Evolutionary conservation across 2,888 invertebrate genomes (phyloP).

Genomic region (Cosmopolites sordidus): DNA sequence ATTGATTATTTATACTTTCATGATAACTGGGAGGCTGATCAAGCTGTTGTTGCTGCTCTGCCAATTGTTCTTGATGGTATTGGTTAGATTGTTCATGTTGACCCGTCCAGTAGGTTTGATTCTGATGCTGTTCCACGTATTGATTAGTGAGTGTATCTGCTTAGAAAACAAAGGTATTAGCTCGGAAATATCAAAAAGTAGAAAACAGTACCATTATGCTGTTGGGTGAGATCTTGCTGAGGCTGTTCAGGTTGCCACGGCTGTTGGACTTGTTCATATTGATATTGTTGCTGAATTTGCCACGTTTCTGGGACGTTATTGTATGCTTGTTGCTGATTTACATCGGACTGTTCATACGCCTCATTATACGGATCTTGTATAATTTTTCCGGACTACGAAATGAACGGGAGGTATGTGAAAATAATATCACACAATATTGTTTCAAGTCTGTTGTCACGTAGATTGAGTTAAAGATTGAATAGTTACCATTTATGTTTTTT

Average conservation of each 20-base stretch:
- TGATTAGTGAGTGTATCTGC: conserved; percentile 20
- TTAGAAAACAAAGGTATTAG: not conserved
- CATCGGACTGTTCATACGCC: conserved; percentile 22
- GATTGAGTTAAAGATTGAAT: too few species aligned
- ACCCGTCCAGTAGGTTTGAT: conserved; percentile 38
- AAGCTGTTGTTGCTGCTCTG: conserved; percentile 32
- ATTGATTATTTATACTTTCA: conserved; percentile 6
- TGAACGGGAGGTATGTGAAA: too few species aligned
- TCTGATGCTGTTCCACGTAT: conserved; percentile 26
- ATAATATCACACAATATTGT: too few species aligned
- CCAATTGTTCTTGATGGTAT: conserved; percentile 35
- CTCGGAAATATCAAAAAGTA: not conserved
- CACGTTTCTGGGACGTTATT: conserved; percentile 30
- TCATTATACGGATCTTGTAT: conserved; percentile 23
- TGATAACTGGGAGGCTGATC: conserved; percentile 33
- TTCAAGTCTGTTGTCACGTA: too few species aligned
- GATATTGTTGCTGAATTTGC: conserved; percentile 35
- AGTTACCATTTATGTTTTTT: too few species aligned
- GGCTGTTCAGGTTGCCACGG: conserved; percentile 36
- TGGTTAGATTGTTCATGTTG: conserved; percentile 36
- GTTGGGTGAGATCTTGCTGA: not conserved
- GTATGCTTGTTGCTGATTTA: conserved; percentile 23
- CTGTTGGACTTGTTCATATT: conserved; percentile 3
- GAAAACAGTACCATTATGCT: not conserved
- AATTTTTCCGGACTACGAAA: conserved; percentile 43